Conservation (phyloP, 2,113 vertebrate species). For the Pseudonaja textilis region DNA sequence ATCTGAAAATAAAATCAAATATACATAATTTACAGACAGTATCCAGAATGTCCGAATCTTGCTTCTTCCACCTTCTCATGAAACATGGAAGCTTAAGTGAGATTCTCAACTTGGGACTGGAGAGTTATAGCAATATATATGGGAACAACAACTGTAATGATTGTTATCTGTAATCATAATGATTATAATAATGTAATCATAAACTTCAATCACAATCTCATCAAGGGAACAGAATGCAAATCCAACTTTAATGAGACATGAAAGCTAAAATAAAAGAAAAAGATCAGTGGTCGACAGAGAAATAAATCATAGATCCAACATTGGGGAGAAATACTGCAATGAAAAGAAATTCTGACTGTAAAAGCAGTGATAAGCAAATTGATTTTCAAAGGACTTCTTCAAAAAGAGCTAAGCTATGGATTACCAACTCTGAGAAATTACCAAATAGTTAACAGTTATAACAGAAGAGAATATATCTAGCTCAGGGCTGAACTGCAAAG, state of each 20-base stretch:
- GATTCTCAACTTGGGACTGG: neutral
- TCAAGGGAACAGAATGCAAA: neutral
- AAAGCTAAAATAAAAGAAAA: neutral
- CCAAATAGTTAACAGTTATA: neutral
- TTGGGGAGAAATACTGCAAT: neutral
- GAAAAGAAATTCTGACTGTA: neutral
- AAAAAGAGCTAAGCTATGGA: neutral
- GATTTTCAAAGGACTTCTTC: neutral
- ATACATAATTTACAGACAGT: neutral
- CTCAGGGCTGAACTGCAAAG: neutral
- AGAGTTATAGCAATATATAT: neutral
- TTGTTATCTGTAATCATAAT: neutral
- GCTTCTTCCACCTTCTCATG: neutral
- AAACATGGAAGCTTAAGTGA: neutral
- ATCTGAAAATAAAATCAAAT: neutral
- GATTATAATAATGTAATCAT: neutral
- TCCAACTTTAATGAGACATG: neutral
- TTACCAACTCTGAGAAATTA: constrained; percentile 5
- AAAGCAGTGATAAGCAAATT: neutral
- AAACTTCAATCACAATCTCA: neutral
- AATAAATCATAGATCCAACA: neutral
- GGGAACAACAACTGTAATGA: neutral
- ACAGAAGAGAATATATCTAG: neutral
- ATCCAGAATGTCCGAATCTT: neutral
- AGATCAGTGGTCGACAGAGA: neutral